Evolutionary conservation across 35 echinoderm and acorn worm genomes (phyloP), one percentile per base, ranked within the genome.

Genomic region (Apostichopus parvimensis): DNA sequence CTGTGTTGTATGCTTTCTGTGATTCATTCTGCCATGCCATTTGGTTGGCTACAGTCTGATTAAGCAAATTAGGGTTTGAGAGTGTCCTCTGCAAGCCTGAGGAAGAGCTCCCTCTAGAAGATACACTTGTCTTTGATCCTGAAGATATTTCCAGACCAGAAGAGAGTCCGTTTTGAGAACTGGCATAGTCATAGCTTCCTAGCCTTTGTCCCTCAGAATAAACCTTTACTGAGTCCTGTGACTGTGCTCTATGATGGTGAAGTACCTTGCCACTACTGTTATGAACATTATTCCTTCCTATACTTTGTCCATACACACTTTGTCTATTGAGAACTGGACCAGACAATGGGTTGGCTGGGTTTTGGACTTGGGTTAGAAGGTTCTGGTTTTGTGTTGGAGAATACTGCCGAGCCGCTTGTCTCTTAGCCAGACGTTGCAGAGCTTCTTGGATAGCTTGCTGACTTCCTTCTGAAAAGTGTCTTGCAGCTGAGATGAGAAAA

Each of bases 391-490:
- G 95, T 15, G 95, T 80, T 18, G 97, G 87, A 18, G 97, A 95
- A 83, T 99, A 99, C 70, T 99, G 97, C 13, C 97, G 79, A 15
- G 95, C 95, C 5, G 97, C 97, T 87, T 99, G 97, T 21, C 97
- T 81, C 64, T 93, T 92, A 20, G 97, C 97, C 18, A 99, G 90
- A 66, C 97, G 83, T 52, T 96, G 95, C 4, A 99, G 89, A 15
- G 97, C 97, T 79, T 99, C 97, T 79, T 99, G 97, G 24, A 99
- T 99, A 15, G 97, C 97, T 89, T 99, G 97, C 28, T 99, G 95
- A 75, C 97, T 99, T 28, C 97, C 92, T 75, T 99, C 97, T 2
- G 97, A 99, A 80, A 99, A 99, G 89, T 96, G 97, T 84, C 97
- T 91, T 81, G 95, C 93, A 88, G 97, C 97, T 99, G 93, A 72